These are phyloP conservation scores for Eufriesea mexicana DNA, from an alignment of 1,140 invertebrate species.

Conservation along the genomic window DNA sequence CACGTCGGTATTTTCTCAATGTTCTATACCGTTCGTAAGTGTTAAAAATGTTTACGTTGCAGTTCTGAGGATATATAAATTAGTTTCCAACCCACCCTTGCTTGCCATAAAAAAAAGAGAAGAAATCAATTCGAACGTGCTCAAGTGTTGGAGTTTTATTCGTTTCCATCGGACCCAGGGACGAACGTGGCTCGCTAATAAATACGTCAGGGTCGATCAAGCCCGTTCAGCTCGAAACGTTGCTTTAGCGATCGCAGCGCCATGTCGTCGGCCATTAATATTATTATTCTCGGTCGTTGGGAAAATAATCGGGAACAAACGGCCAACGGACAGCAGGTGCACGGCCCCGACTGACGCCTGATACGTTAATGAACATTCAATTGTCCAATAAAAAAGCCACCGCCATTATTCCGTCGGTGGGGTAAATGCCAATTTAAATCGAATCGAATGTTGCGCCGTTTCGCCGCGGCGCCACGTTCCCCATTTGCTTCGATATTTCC, in stretches of 20 bases:
- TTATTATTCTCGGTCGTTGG: constrained; percentile 37
- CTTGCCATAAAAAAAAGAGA: too few relatives aligned
- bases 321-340: constrained; percentile 30
- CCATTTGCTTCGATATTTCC: not conserved
- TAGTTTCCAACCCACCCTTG: too few relatives aligned
- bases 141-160: not conserved
- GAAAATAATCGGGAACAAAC: constrained; percentile 43
- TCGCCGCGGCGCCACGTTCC: not conserved
- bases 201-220: constrained; percentile 23
- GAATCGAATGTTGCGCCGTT: constrained; percentile 37
- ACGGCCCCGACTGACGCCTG: constrained; percentile 36
- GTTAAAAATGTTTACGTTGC: too few relatives aligned
- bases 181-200: not conserved
- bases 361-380: constrained; percentile 64
- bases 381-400: constrained; percentile 41
- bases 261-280: constrained; percentile 44
- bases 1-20: too few relatives aligned
- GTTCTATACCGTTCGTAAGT: too few relatives aligned
- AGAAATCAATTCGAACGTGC: too few relatives aligned
- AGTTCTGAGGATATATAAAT: too few relatives aligned
- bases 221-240: not conserved
- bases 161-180: too few relatives aligned
- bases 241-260: not conserved
- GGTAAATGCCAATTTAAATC: constrained; percentile 49
- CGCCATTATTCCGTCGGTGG: constrained; percentile 25